phyloP scores from a whole-genome alignment of 2,113 vertebrate genomes.

The Pholis gunnellus region DNA sequence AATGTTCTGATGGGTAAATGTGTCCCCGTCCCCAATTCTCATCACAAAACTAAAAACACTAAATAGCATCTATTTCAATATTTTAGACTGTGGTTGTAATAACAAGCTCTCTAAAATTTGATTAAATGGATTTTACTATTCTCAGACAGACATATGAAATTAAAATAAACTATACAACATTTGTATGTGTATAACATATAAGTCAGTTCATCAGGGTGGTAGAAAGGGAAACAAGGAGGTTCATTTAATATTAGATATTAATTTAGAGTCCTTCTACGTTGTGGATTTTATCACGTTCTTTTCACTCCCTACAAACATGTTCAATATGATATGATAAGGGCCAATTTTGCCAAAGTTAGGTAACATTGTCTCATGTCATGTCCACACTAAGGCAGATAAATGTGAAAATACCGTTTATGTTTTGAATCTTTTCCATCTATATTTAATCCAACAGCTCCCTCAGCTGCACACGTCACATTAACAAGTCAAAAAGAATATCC shows the following conservation, averaged over 20 bases:
- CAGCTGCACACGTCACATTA: neutral
- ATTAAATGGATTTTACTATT: neutral
- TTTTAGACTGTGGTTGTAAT: neutral
- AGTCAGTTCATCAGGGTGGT: neutral
- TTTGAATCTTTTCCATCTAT: neutral
- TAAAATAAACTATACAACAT: too few species aligned
- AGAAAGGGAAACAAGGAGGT: neutral
- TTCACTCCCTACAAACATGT: neutral
- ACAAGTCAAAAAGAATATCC: neutral
- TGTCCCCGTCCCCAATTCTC: too few species aligned
- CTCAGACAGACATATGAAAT: neutral
- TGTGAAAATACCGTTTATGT: neutral
- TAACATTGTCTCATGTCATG: neutral
- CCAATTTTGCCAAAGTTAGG: neutral
- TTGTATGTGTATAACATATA: neutral
- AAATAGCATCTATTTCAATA: neutral
- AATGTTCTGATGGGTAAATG: too few species aligned
- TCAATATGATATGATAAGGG: neutral
- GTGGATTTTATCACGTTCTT: neutral
- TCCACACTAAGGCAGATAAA: neutral
- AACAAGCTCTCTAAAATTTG: neutral
- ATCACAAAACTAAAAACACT: neutral
- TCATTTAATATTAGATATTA: neutral
- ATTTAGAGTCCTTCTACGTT: neutral
- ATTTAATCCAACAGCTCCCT: neutral